A percentile compares a stretch with the other conserved stretches of the same genome.
Conservation (phyloP, 1,140 invertebrate species). For the Panulirus ornatus region DNA sequence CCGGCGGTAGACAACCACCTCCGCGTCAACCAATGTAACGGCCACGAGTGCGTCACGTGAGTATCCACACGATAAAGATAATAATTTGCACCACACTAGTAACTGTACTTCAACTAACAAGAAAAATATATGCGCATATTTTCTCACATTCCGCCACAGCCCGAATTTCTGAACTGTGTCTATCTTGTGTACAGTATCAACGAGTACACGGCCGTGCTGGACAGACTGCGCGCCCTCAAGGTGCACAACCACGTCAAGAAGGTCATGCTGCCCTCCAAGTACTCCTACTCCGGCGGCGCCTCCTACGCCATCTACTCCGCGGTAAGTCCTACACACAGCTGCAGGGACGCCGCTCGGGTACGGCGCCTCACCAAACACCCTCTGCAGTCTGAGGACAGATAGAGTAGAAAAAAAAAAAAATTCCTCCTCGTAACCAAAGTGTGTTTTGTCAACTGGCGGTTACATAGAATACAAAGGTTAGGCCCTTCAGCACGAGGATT, state of each 20-base stretch:
- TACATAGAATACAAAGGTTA: too few relatives aligned
- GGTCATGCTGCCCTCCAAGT: constrained; percentile 86
- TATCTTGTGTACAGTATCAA: constrained; percentile 81
- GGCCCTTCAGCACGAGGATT: too few relatives aligned
- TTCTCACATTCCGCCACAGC: too few relatives aligned
- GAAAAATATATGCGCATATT: background rate
- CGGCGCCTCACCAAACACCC: too few relatives aligned
- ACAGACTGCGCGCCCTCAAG: constrained; percentile 83
- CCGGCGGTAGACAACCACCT: constrained; percentile 77
- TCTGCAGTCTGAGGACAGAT: too few relatives aligned
- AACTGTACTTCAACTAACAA: background rate
- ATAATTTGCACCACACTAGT: background rate
- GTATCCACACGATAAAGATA: constrained; percentile 7
- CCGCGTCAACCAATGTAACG: constrained; percentile 69
- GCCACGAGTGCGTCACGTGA: constrained; percentile 72
- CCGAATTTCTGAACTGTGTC: background rate
- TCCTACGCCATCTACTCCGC: constrained; percentile 87
- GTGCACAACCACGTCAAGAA: constrained; percentile 81
- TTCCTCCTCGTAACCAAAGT: too few relatives aligned
- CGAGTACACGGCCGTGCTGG: constrained; percentile 85
- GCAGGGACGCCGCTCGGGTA: too few relatives aligned
- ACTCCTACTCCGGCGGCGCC: constrained; percentile 85
- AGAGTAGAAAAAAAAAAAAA: too few relatives aligned
- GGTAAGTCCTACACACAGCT: constrained; percentile 78
- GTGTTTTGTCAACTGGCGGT: too few relatives aligned